Percentiles rank a stretch among this genome's conserved stretches.
These are phyloP conservation scores for Teleopsis dalmanni DNA, from an alignment of 1,140 invertebrate species.

Conservation along the genomic window DNA sequence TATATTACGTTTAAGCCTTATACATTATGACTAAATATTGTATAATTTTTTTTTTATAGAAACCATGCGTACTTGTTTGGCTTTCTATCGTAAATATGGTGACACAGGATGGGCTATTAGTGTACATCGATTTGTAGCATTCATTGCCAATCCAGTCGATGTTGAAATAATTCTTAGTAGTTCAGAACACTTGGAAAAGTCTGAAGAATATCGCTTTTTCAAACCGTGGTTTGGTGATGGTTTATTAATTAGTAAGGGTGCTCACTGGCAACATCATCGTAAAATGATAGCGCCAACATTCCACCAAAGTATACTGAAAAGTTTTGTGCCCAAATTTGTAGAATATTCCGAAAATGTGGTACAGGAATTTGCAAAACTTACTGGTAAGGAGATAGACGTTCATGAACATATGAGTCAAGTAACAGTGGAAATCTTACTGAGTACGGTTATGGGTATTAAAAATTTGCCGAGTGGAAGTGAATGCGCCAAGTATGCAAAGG, in stretches of 20 bases:
- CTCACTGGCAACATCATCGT: constrained; percentile 76
- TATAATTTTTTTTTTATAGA: constrained; percentile 31
- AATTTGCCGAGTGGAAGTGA: constrained; percentile 54
- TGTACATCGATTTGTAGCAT: constrained; percentile 56
- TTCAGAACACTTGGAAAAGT: constrained; percentile 73
- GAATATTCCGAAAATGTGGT: constrained; percentile 68
- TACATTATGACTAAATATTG: too few relatives aligned
- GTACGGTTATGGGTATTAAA: constrained; percentile 66
- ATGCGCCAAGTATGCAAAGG: constrained; percentile 63
- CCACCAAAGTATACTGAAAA: constrained; percentile 83
- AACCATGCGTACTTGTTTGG: constrained; percentile 43
- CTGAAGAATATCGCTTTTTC: constrained; percentile 71
- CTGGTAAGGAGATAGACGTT: constrained; percentile 66
- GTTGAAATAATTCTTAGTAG: constrained; percentile 63
- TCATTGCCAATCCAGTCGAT: constrained; percentile 58
- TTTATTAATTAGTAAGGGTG: constrained; percentile 70
- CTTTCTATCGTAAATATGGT: constrained; percentile 49
- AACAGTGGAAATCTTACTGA: constrained; percentile 81
- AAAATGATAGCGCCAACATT: constrained; percentile 91
- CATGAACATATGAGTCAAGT: constrained; percentile 76
- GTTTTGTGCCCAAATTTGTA: constrained; percentile 81
- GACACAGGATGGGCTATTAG: constrained; percentile 55
- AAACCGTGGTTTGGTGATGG: constrained; percentile 87
- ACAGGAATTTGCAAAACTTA: constrained; percentile 53
- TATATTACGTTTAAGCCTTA: too few relatives aligned